These are phyloP conservation scores for Zophobas atratus DNA, from an alignment of 1,140 invertebrate genomes.

Conservation along the genomic window DNA sequence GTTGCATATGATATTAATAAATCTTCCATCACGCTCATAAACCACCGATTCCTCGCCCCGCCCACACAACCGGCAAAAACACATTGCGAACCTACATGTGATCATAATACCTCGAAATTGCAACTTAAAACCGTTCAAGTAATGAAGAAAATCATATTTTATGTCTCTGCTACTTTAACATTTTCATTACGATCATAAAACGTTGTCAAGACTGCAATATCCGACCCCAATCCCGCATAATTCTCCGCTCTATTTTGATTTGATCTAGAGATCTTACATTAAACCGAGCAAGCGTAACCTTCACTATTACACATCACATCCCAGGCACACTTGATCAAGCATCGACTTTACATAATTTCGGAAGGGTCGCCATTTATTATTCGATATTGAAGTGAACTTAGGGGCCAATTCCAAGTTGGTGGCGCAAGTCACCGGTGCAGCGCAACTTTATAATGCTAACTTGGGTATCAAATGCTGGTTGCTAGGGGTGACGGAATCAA, in stretches of 20 bases:
- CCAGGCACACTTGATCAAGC: conserved; percentile 38
- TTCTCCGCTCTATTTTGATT: conserved; percentile 22
- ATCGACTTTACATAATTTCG: conserved; percentile 42
- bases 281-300: conserved; percentile 38
- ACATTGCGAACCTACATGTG: too few relatives aligned
- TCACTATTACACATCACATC: conserved; percentile 37
- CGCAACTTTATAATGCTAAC: too few relatives aligned
- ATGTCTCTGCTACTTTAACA: neutral
- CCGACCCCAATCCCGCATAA: conserved; percentile 22
- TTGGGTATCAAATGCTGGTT: too few relatives aligned
- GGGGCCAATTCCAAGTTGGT: too few relatives aligned
- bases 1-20: too few relatives aligned
- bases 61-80: too few relatives aligned
- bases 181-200: conserved; percentile 33
- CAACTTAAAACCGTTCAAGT: neutral
- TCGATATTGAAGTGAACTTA: conserved; percentile 40
- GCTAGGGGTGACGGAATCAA: too few relatives aligned
- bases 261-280: conserved; percentile 39
- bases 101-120: too few relatives aligned
- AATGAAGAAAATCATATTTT: neutral
- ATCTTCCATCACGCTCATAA: too few relatives aligned
- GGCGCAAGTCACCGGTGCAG: too few relatives aligned
- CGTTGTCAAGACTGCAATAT: conserved; percentile 34
- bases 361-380: conserved; percentile 42
- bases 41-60: too few relatives aligned